phyloP scores from a whole-genome alignment of 2,113 vertebrate species.

The Daubentonia madagascariensis region DNA sequence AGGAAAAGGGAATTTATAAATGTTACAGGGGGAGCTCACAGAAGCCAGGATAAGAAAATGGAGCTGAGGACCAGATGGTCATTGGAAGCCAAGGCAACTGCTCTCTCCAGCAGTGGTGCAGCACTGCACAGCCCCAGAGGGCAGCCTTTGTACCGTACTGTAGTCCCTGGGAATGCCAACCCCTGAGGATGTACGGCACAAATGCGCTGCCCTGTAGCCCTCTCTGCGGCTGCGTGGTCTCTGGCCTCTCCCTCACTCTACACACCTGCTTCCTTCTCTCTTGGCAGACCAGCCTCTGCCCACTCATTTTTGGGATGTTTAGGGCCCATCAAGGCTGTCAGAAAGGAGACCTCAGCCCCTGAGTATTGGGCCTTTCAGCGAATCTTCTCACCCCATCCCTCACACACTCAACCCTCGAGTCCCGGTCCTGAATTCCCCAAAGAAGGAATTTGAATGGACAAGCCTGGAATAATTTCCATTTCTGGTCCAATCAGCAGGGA shows the following conservation, averaged over 20 bases:
- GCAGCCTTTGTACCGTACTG: fast-evolving
- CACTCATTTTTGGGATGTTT: neutral
- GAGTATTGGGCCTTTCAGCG: neutral
- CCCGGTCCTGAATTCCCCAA: neutral
- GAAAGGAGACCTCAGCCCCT: neutral
- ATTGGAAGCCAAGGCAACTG: fast-evolving
- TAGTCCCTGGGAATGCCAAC: fast-evolving
- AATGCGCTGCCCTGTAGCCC: neutral
- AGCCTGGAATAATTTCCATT: neutral
- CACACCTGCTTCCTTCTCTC: neutral
- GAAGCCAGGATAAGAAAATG: neutral
- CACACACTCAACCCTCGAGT: neutral
- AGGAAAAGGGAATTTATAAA: neutral
- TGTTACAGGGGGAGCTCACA: neutral
- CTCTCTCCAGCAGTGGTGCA: neutral
- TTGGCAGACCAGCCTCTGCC: neutral
- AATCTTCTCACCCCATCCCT: no score
- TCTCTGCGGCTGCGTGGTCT: neutral
- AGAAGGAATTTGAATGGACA: neutral
- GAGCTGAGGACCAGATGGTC: neutral
- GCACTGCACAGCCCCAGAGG: neutral
- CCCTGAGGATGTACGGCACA: neutral
- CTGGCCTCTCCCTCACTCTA: neutral
- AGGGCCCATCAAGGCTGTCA: neutral
- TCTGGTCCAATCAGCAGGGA: neutral